These are phyloP conservation scores for Acrossocheilus fasciatus DNA, from an alignment of 2,797 vertebrate species.

Conservation along the genomic window DNA sequence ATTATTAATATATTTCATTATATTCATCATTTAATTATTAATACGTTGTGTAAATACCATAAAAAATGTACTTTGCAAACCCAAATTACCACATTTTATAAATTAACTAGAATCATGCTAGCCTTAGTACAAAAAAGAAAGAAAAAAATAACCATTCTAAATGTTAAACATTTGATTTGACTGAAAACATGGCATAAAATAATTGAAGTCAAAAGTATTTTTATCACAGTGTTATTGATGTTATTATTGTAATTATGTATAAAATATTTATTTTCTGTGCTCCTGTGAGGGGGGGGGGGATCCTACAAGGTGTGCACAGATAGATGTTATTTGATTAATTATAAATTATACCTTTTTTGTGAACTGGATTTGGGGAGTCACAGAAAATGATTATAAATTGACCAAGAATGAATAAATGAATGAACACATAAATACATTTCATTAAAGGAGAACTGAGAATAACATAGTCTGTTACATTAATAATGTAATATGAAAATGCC, in stretches of 20 bases:
- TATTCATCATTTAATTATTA: too few relatives aligned
- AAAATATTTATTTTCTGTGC: background rate
- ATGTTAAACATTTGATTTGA: too few relatives aligned
- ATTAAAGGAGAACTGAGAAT: background rate
- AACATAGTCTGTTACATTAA: background rate
- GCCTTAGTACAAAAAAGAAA: too few relatives aligned
- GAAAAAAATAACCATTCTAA: too few relatives aligned
- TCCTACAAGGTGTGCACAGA: background rate
- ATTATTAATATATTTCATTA: too few relatives aligned
- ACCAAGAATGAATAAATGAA: background rate
- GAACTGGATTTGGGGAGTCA: background rate
- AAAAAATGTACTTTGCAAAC: too few relatives aligned
- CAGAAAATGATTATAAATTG: background rate
- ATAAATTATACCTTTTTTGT: background rate
- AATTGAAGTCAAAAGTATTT: background rate
- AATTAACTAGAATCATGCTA: too few relatives aligned
- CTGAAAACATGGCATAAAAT: too few relatives aligned
- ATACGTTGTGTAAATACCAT: too few relatives aligned
- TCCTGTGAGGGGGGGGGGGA: background rate
- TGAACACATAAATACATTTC: background rate
- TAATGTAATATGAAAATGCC: background rate
- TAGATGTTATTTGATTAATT: background rate
- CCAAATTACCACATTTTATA: too few relatives aligned
- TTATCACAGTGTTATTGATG: background rate
- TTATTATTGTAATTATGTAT: background rate